phyloP scores from a whole-genome alignment of 1,140 invertebrate species.

The Lasaia peninsularis region DNA sequence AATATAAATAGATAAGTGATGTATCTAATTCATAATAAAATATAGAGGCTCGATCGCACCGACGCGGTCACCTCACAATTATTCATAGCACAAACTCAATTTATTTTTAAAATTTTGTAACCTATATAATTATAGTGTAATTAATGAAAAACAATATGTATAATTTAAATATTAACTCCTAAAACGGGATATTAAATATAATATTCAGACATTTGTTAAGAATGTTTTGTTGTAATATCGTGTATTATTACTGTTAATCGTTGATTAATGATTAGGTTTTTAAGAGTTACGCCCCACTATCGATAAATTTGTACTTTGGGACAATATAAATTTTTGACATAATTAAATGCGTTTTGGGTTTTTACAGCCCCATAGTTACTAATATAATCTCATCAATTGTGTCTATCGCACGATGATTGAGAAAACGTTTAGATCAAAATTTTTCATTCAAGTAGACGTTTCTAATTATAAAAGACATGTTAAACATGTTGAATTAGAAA shows the following conservation, averaged over 20 bases:
- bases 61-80: background rate
- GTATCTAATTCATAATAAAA: background rate
- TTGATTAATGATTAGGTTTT: constrained; percentile 59
- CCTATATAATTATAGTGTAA: background rate
- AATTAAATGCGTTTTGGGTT: constrained; percentile 51
- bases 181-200: constrained; percentile 4
- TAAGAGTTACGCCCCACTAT: constrained; percentile 60
- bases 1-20: background rate
- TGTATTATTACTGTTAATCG: constrained; percentile 35
- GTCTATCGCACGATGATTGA: constrained; percentile 4
- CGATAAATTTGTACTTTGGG: constrained; percentile 55
- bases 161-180: constrained; percentile 7
- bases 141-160: background rate
- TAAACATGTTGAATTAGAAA: constrained; percentile 1
- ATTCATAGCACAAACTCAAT: constrained; percentile 5
- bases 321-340: constrained; percentile 57
- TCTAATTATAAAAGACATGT: background rate
- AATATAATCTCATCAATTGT: constrained; percentile 35
- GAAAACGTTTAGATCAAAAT: background rate
- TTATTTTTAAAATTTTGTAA: constrained; percentile 7
- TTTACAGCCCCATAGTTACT: constrained; percentile 53
- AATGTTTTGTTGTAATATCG: constrained; percentile 6
- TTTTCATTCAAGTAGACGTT: background rate
- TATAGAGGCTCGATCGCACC: background rate
- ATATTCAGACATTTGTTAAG: constrained; percentile 6